These are phyloP conservation scores for Papilio polyxenes DNA, from an alignment of 1,140 invertebrate genomes.

Conservation along the genomic window DNA sequence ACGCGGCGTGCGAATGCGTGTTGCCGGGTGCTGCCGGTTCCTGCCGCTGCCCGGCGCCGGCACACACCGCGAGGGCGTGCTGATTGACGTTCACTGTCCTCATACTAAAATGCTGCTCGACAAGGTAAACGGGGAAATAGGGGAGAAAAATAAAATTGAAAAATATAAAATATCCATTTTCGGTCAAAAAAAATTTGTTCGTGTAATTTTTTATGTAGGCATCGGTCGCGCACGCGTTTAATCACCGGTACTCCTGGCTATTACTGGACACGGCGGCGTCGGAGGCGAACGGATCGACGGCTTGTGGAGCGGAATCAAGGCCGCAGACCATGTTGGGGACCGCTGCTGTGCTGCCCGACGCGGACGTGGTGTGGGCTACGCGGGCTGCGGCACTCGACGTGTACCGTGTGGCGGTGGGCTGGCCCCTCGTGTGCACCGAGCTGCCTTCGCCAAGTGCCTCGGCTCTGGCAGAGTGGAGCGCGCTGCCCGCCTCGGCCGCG, in stretches of 20 bases:
- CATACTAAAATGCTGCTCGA: conserved; percentile 44
- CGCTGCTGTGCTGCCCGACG: conserved; percentile 57
- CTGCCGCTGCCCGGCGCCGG: conserved; percentile 51
- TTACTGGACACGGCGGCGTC: conserved; percentile 47
- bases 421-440: conserved; percentile 42
- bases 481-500: neutral
- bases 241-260: conserved; percentile 65
- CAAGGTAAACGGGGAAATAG: conserved; percentile 44
- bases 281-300: neutral
- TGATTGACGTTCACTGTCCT: conserved; percentile 60
- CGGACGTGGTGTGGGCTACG: conserved; percentile 55
- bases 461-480: conserved; percentile 11
- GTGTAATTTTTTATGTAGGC: conserved; percentile 52
- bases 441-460: neutral
- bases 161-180: neutral
- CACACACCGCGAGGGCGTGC: conserved; percentile 57
- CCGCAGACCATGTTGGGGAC: neutral
- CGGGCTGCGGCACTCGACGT: conserved; percentile 54
- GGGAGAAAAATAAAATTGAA: neutral
- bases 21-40: neutral
- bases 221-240: conserved; percentile 60
- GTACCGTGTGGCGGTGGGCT: conserved; percentile 53
- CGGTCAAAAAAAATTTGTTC: neutral
- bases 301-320: neutral
- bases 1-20: conserved; percentile 35